These are phyloP conservation scores for Amblyopsis rosae DNA, from an alignment of 2,113 vertebrate genomes.

Conservation along the genomic window DNA sequence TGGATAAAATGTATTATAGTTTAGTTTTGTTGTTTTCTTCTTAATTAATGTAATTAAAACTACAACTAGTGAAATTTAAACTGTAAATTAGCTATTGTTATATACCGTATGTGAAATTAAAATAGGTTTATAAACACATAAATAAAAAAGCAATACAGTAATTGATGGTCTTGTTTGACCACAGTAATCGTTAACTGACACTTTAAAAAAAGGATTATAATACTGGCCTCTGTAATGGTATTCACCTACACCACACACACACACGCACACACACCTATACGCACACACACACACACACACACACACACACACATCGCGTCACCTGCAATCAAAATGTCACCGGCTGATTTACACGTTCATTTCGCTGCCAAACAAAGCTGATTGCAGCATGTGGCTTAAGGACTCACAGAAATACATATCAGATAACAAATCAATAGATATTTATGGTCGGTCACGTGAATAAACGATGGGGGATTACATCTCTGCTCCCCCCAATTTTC, in stretches of 20 bases:
- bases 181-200: slow-evolving; percentile 61
- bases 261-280: too few species aligned
- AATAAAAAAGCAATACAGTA: too few species aligned
- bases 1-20: too few species aligned
- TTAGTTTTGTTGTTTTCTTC: too few species aligned
- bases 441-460: slow-evolving; percentile 39
- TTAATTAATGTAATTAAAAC: too few species aligned
- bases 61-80: too few species aligned
- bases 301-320: slow-evolving; percentile 5
- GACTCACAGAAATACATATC: slow-evolving; percentile 63
- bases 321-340: slow-evolving; percentile 78
- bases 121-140: neutral
- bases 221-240: slow-evolving; percentile 71
- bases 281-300: neutral
- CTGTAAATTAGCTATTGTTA: too few species aligned
- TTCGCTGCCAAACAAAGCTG: slow-evolving; percentile 75
- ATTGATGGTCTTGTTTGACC: too few species aligned
- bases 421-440: slow-evolving; percentile 70
- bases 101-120: neutral
- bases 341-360: slow-evolving; percentile 71
- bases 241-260: slow-evolving; percentile 50
- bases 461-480: too few species aligned
- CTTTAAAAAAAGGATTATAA: slow-evolving; percentile 73
- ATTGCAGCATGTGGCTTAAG: slow-evolving; percentile 57
- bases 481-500: too few species aligned